Base-by-base conservation (phyloP, 2,797 vertebrate genomes). In the Bufotes viridis region DNA sequence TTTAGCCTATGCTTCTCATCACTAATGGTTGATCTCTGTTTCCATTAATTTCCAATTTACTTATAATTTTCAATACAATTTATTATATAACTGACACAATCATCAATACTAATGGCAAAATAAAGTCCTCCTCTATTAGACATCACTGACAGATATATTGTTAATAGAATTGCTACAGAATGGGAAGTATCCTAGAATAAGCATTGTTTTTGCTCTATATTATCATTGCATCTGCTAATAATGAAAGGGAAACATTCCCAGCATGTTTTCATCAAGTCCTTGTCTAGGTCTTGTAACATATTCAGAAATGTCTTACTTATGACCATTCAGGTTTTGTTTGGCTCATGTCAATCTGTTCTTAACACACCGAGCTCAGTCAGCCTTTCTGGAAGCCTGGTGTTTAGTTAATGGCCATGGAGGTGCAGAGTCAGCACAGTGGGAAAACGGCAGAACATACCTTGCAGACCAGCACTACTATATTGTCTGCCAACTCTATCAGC, bases 381-480 rank as follows among this genome's bases (percentile, higher is more conserved):
- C 74, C 70, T 60, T 88, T 76, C 78, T 79, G 22, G 51, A 42
- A 83, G 29, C 76, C 63, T 67, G 29, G 61, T 17, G 63, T 83
- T 89, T 82, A 89, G 60, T 58, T 82, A 86, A 86, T 83, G 84
- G 70, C 78, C 29, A 61, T 83, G n/a, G 17, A 42, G 53, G 65
- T 84, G 88, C 84, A 29, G 74, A 89, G 67, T 89, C 84, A 89
- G 84, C 84, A 78, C 53, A 78, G 72, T 79, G 26, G 67, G 79
- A 82, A 63, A 78, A 58, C 84, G 51, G 74, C 61, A 86, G 88
- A 24, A 86, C 61, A 58, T 86, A 82, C 85, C 70, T 85, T 82
- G 60, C 78, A 78, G 74, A 86, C 78, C 88, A 57, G 72, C 72
- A 82, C 78, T 79, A 89, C 61, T 29, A 70, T 53, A 72, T 26